phyloP scores from a whole-genome alignment of 2,797 vertebrate genomes.

The Bradypodion pumilum region DNA sequence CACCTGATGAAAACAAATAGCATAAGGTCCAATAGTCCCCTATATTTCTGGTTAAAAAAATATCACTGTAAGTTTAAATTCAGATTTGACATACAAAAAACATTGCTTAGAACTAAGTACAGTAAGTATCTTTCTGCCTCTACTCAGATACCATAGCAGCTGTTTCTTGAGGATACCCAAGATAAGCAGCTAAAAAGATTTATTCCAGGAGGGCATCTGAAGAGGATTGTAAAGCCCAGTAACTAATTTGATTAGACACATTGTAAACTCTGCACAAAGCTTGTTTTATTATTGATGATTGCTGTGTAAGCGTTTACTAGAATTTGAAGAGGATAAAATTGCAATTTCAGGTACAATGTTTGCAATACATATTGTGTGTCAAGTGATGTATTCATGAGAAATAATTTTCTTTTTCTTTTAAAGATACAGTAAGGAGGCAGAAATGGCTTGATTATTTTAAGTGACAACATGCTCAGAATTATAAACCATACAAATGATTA shows the following conservation, averaged over 20 bases:
- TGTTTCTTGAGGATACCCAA: constrained; percentile 30
- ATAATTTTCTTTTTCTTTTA: no score
- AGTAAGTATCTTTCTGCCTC: constrained; percentile 21
- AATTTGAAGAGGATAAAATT: constrained; percentile 48
- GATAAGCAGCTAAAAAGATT: constrained; percentile 61
- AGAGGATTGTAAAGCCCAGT: constrained; percentile 31
- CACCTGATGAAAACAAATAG: not conserved
- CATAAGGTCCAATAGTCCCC: not conserved
- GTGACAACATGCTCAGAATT: no score
- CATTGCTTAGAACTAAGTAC: constrained; percentile 38
- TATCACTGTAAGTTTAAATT: not conserved
- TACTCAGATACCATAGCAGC: constrained; percentile 9
- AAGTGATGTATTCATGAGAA: no score
- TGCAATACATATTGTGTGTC: no score
- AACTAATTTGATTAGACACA: constrained; percentile 5
- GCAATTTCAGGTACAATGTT: constrained; percentile 39
- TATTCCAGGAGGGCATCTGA: not conserved
- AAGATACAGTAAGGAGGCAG: no score
- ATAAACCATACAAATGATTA: no score
- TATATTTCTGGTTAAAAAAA: not conserved
- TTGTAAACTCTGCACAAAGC: constrained; percentile 8
- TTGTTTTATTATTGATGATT: constrained; percentile 41
- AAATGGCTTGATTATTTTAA: no score
- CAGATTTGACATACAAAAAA: not conserved
- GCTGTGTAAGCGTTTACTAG: constrained; percentile 51